Percentiles rank a stretch among this genome's conserved stretches.
Evolutionary conservation across 2,797 vertebrate genomes (phyloP).

Genomic region (Caiman crocodilus): DNA sequence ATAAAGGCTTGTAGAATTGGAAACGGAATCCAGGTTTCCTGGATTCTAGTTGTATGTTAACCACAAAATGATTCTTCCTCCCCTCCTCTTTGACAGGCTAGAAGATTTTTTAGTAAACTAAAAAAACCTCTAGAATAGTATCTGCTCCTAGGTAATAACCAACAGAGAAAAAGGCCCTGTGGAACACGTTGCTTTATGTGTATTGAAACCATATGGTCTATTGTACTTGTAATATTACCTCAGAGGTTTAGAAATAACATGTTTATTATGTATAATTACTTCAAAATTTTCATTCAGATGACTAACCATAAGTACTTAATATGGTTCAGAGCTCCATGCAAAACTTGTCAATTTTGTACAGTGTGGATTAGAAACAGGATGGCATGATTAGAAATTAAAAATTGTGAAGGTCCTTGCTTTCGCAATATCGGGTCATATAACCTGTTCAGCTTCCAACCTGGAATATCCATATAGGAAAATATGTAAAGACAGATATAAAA

Average conservation of each 20-base stretch:
- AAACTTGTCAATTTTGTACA: neutral
- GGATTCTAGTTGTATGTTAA: neutral
- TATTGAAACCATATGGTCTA: conserved; percentile 48
- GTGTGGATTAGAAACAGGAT: neutral
- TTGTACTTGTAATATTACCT: conserved; percentile 32
- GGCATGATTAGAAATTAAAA: neutral
- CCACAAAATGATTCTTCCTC: neutral
- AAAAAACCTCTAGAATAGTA: conserved; percentile 25
- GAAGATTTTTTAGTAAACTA: neutral
- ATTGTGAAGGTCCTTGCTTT: neutral
- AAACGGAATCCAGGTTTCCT: neutral
- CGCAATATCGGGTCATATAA: too few relatives aligned
- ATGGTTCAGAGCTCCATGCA: neutral
- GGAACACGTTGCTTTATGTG: conserved; percentile 15
- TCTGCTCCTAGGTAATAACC: conserved; percentile 33
- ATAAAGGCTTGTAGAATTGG: neutral
- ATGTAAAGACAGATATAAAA: neutral
- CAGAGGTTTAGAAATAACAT: conserved; percentile 33
- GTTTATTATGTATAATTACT: conserved; percentile 63
- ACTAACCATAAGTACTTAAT: neutral
- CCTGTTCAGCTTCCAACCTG: neutral
- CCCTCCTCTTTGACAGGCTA: neutral
- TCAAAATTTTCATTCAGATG: conserved; percentile 7
- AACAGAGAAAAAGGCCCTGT: neutral
- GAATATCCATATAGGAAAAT: neutral